A percentile compares a stretch with the other conserved stretches of the same genome.
Evolutionary conservation across 2,888 invertebrate genomes (phyloP).

Genomic region (Drosophila paracracens): DNA sequence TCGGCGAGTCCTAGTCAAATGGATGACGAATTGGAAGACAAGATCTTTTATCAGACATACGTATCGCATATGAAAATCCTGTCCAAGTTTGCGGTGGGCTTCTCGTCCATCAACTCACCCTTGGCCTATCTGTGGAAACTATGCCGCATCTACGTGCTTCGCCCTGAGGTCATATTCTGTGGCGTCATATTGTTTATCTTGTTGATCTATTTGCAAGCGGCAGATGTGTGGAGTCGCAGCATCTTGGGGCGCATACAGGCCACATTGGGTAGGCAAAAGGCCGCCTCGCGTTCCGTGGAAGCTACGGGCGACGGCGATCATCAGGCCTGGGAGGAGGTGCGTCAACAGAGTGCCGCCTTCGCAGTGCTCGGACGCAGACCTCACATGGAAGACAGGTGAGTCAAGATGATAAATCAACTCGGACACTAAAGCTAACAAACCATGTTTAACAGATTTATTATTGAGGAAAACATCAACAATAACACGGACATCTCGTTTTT

Average conservation of each 20-base stretch:
- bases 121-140: slow-evolving; percentile 92
- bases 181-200: slow-evolving; percentile 90
- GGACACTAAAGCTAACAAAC: neutral
- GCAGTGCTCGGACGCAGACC: slow-evolving; percentile 95
- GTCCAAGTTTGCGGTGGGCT: slow-evolving; percentile 92
- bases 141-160: slow-evolving; percentile 91
- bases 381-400: slow-evolving; percentile 95
- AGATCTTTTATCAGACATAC: slow-evolving; percentile 94
- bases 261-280: slow-evolving; percentile 81
- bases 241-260: slow-evolving; percentile 87
- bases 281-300: slow-evolving; percentile 73
- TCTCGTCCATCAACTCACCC: slow-evolving; percentile 90
- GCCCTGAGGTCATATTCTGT: slow-evolving; percentile 92
- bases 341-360: slow-evolving; percentile 92
- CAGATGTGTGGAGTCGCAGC: slow-evolving; percentile 92
- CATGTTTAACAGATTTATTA: slow-evolving; percentile 87
- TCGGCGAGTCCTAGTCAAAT: slow-evolving; percentile 85
- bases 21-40: slow-evolving; percentile 97
- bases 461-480: slow-evolving; percentile 93
- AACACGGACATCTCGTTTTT: slow-evolving; percentile 93
- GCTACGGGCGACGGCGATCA: slow-evolving; percentile 84
- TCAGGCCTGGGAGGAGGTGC: slow-evolving; percentile 91
- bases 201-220: slow-evolving; percentile 92
- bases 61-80: slow-evolving; percentile 94
- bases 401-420: neutral